Evolutionary conservation across 2,797 vertebrate genomes (phyloP), one percentile per base, ranked within the genome.

Genomic region (Nothura maculosa): DNA sequence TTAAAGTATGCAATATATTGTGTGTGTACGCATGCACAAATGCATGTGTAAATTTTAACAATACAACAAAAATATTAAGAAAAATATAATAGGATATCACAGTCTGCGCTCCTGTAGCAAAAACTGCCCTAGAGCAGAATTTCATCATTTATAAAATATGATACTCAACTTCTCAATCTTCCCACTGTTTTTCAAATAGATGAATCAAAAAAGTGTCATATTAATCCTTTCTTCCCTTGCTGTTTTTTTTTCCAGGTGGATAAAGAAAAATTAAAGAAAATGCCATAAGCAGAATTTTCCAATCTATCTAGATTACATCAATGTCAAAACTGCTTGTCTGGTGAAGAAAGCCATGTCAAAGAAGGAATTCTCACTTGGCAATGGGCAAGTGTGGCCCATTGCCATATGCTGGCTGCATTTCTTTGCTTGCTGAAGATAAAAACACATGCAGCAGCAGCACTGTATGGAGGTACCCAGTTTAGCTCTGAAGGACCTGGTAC

Each of bases 61-160:
- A 22, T 6, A 8, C 22, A 38, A 30, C 6, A 55, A 55, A 30
- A 55, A 55, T 68, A 12, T 20, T 20, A 34, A 60, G 17, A 34
- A 0, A 8, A 6, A 48, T 4, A 4, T 6, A 25, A 15, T 3
- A 19, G 32, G 19, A 85, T 55, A 55, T 55, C 28, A 55, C 28
- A 55, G 19, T 24, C 32, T 1, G 1, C 38, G 40, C 24, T 61
- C 1, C 1, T 22, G 45, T 27, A 36, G 42, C 1, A 1, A 30
- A 50, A 67, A 16, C 45, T 32, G 36, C 38, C 60, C 68, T 20
- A 28, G 60, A 18, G 40, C 45, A 55, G 30, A 55, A n/a, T 19
- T 19, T 19, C 30, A 55, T 20, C 28, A 55, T 34, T 36, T 45
- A 25, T 32, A 81, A 82, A 85, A 64, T 0, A 0, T 4, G 7